phyloP scores from a whole-genome alignment of 1,140 invertebrate species.

The Samia ricini region DNA sequence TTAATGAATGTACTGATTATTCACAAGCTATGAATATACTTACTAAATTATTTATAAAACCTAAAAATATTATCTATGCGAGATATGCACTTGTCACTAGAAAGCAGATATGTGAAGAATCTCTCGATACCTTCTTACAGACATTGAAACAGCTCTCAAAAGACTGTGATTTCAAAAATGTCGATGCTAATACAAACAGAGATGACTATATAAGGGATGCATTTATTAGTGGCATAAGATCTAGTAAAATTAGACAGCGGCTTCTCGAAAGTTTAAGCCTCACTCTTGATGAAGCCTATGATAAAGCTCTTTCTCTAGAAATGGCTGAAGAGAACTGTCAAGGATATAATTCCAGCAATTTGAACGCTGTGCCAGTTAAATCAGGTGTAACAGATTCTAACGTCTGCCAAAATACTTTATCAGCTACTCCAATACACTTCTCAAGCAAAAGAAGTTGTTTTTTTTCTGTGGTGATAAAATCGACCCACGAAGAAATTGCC shows the following conservation, averaged over 20 bases:
- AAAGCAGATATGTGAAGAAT: constrained; percentile 21
- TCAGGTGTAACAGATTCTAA: constrained; percentile 1
- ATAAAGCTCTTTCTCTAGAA: constrained; percentile 23
- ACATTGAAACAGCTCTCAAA: constrained; percentile 19
- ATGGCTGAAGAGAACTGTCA: constrained; percentile 20
- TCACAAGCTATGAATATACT: constrained; percentile 15
- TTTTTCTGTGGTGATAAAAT: constrained; percentile 3
- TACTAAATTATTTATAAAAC: constrained; percentile 17
- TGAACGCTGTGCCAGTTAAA: constrained; percentile 5
- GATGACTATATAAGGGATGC: constrained; percentile 18
- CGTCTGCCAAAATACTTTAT: constrained; percentile 2
- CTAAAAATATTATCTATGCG: constrained; percentile 22
- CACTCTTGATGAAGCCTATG: constrained; percentile 14
- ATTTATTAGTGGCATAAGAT: constrained; percentile 24
- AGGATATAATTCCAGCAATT: constrained; percentile 3
- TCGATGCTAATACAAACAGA: constrained; percentile 18
- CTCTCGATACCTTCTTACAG: constrained; percentile 16
- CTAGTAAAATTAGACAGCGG: constrained; percentile 18
- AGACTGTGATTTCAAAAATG: constrained; percentile 21
- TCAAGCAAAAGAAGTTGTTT: constrained; percentile 4
- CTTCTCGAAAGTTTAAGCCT: constrained; percentile 16
- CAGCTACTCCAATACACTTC: constrained; percentile 2
- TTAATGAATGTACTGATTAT: constrained; percentile 11
- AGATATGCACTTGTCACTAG: constrained; percentile 18
- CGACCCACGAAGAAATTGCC: neutral